These are phyloP conservation scores for Lasioglossum vierecki DNA, from an alignment of 2,888 invertebrate genomes.

Conservation along the genomic window DNA sequence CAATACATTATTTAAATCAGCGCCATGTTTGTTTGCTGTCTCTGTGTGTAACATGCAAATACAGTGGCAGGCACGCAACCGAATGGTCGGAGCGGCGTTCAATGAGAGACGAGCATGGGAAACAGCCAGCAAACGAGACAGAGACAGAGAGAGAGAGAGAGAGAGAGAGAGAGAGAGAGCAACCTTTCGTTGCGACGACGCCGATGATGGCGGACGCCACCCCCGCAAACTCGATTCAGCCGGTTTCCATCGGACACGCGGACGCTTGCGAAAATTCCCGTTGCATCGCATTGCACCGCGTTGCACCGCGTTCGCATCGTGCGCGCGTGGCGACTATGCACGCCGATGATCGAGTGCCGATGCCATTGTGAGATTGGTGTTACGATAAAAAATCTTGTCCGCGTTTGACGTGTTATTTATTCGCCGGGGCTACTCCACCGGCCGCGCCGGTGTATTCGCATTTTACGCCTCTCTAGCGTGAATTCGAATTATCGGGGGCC, in stretches of 20 bases:
- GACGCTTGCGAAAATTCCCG: constrained; percentile 41
- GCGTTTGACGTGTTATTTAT: constrained; percentile 59
- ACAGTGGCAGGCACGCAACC: constrained; percentile 58
- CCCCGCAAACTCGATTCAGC: constrained; percentile 64
- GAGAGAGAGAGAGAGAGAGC: constrained; percentile 1
- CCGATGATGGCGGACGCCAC: constrained; percentile 47
- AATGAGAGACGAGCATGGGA: constrained; percentile 47
- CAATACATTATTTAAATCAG: constrained; percentile 79
- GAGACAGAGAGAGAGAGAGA: background rate
- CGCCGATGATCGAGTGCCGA: constrained; percentile 37
- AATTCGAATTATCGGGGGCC: constrained; percentile 30
- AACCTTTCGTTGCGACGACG: constrained; percentile 38
- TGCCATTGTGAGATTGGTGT: constrained; percentile 48
- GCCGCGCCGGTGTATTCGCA: constrained; percentile 16
- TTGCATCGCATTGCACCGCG: constrained; percentile 1
- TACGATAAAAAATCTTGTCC: constrained; percentile 54
- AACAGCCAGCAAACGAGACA: constrained; percentile 40
- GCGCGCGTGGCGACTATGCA: background rate
- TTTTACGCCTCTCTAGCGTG: constrained; percentile 37
- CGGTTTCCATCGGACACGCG: constrained; percentile 37
- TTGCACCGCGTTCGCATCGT: background rate
- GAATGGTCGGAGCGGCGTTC: constrained; percentile 32
- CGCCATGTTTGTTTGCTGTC: constrained; percentile 75
- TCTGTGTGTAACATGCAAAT: constrained; percentile 76
- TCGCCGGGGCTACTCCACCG: constrained; percentile 4